Base-by-base conservation (phyloP, 2,797 vertebrate genomes). In the Manis javanica region DNA sequence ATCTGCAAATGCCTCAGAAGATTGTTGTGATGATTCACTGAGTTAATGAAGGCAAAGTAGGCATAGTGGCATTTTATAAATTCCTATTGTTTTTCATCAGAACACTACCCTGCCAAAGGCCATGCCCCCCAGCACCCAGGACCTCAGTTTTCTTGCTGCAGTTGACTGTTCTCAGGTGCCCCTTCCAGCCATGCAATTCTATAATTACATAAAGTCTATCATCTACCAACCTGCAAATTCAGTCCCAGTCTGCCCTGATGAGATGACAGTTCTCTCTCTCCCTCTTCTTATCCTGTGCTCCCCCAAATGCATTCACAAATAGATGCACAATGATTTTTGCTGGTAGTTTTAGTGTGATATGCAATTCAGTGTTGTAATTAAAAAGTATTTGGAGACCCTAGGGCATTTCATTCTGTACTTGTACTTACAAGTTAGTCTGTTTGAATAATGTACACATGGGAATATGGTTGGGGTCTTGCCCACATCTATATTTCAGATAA, bases 401-500 rank as follows among this genome's bases (percentile, higher is more conserved):
- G 63, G 87, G 63, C 26, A 66, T 86, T 95, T 90, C 46, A 84
- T 29, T 87, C 61, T 0, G 2, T 1, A 53, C 0, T 16, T 96
- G 59, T 0, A 1, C 81, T 69, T 42, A 93, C 7, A 95, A 96
- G 72, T 46, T 83, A 93, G 34, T 86, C 66, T 72, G 53, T 92
- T 39, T 93, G 69, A 97, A 85, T 90, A 53, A 81, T 26, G 23
- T 55, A 75, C n/a, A 74, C 46, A 82, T 79, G 77, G 53, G 31
- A 90, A 4, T 15, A 7, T 0, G 15, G 66, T 46, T 85, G 37
- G 31, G 26, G 12, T 71, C 77, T 93, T 31, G n/a, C 0, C 84
- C 26, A 95, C 18, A 77, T 1, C 19, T 42, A 12, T 37, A 82
- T 96, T 91, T 96, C 59, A 95, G 86, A 46, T 31, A 96, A 93